Base-by-base conservation (phyloP, 2,113 vertebrate species). In the Microcebus lehilahytsara region DNA sequence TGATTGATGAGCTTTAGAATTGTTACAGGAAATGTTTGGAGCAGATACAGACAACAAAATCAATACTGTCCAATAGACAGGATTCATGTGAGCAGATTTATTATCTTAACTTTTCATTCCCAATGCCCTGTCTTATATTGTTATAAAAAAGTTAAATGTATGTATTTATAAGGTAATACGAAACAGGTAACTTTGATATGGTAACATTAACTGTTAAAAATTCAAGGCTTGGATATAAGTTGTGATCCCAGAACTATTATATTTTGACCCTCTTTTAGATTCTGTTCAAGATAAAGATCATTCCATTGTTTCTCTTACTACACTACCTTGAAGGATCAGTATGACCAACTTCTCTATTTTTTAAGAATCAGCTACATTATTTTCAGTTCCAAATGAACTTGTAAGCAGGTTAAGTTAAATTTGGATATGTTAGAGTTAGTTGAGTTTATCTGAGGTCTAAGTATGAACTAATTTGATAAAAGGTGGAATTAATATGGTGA, bases 1-100 rank as follows among this genome's bases (percentile, higher is more conserved):
- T n/a, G 80, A 87, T 66, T 89, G 84, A 93, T 94, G 85, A 92
- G 5, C 69, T 83, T 93, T 93, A 90, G 72, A 81, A 75, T 92
- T 89, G 58, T 96, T 97, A 95, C 78, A 92, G 87, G 79, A 97
- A 96, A 78, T 97, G 75, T 78, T 93, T 92, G 79, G 87, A 92
- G 53, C 58, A 95, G 71, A 91, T 42, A 56, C 64, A 91, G 58
- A 53, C 58, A 95, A 83, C 49, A 86, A 86, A 95, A 77, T 95
- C 96, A 42, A 93, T 80, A 97, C 19, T 34, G 9, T 62, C 58
- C 91, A 53, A 77, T 58, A 93, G 66, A 51, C 58, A 56, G 46
- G 37, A 30, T 58, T 91, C 60, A 72, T n/a, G 16, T 51, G 53
- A 93, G 22, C 46, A 89, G 64, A 94, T 93, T 96, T 95, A 96